Base-by-base conservation (phyloP, 2,797 vertebrate species). In the Vultur gryphus region DNA sequence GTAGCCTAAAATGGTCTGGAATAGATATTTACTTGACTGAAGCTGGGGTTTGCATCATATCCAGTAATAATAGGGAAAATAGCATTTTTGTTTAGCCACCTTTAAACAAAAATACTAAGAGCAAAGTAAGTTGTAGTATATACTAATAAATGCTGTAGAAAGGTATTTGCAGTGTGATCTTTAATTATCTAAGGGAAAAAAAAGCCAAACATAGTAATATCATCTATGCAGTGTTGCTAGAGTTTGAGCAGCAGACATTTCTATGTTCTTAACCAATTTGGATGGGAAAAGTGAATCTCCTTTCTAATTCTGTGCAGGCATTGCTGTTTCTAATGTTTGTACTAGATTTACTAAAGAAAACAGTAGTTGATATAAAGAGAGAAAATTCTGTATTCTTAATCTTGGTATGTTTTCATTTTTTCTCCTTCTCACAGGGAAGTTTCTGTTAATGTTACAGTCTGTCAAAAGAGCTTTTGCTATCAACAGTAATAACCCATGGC, bases 391-490 rank as follows among this genome's bases (percentile, higher is more conserved):
- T 71, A 1, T 82, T 85, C 14, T 72, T 84, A 76, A 43, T 59
- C 33, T 83, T 43, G 11, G 3, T 70, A 58, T 92, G 26, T 62
- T 67, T 94, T 84, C 86, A 7, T 24, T 67, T 91, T 81, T 83
- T 52, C 77, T 94, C 59, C 57, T 89, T 96, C 59, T 67, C 23
- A 44, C 93, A 98, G 98, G 98, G 88, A 98, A 98, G 83, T 98
- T 98, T 96, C 96, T 98, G n/a, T 96, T 98, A 95, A 98, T 98
- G 98, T 93, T 98, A 52, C 98, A 98, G 79, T 98, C 98, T 69
- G 97, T 98, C 76, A 98, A 98, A 98, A 97, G 98, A 96, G 98
- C 98, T 94, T 98, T 98, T 96, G 97, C 98, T 31, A 98, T 98
- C 57, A 94, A 98, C 87, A 93, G 94, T 82, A 98, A 98, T 96